Conservation (phyloP, 2,113 vertebrate species). For the Psilopsiagon aurifrons region DNA sequence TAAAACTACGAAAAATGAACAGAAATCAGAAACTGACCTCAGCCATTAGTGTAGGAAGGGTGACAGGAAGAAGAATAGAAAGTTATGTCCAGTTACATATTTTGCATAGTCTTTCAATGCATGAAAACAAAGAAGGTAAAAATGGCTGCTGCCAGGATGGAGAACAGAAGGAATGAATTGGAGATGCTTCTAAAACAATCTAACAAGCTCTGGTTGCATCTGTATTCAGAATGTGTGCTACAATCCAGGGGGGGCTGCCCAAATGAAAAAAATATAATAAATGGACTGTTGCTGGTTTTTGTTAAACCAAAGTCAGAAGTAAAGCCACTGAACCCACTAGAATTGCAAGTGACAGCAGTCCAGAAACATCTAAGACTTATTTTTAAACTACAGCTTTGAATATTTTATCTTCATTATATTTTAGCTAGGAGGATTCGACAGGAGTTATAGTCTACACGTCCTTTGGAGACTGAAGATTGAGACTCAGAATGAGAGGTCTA, state of each 20-base stretch:
- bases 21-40: background rate
- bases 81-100: background rate
- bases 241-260: background rate
- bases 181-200: background rate
- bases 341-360: background rate
- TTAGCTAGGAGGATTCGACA: background rate
- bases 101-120: constrained; percentile 35
- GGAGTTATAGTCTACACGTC: background rate
- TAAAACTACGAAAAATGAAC: background rate
- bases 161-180: constrained; percentile 20
- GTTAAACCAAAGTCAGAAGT: background rate
- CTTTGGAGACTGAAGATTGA: background rate
- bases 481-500: background rate
- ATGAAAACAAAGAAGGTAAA: background rate
- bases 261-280: background rate
- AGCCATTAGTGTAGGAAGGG: background rate
- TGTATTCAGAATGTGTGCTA: background rate
- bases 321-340: background rate
- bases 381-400: background rate
- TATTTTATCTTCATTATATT: background rate
- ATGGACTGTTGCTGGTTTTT: background rate
- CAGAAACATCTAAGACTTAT: background rate
- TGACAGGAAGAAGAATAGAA: background rate
- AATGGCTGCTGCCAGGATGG: background rate
- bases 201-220: background rate